phyloP scores from a whole-genome alignment of 1,140 invertebrate genomes.

The Papilio dardanus region DNA sequence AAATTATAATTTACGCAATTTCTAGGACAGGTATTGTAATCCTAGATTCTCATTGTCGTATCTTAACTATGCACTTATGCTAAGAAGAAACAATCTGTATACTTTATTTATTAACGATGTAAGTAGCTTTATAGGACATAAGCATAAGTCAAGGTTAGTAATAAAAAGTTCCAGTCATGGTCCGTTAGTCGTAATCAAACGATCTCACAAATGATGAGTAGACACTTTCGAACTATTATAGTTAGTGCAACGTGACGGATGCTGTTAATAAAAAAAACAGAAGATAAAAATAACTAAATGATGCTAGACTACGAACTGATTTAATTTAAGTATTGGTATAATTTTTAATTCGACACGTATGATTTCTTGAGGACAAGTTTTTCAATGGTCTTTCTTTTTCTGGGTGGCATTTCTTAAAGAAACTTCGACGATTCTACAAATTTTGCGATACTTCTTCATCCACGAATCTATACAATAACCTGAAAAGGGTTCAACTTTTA shows the following conservation, averaged over 20 bases:
- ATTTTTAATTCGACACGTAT: constrained; percentile 10
- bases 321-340: background rate
- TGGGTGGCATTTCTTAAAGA: background rate
- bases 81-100: background rate
- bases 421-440: background rate
- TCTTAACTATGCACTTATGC: background rate
- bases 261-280: background rate
- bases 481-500: background rate
- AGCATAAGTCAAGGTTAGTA: constrained; percentile 26
- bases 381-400: background rate
- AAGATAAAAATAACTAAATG: constrained; percentile 7
- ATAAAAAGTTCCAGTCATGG: constrained; percentile 25
- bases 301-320: background rate
- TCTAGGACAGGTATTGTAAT: background rate
- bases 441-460: background rate
- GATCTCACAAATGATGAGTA: constrained; percentile 18
- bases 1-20: background rate
- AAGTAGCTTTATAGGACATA: constrained; percentile 14
- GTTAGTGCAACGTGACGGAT: constrained; percentile 7
- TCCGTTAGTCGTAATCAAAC: constrained; percentile 26
- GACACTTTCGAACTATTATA: constrained; percentile 22
- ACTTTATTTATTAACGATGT: background rate
- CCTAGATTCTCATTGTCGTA: background rate
- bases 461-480: background rate
- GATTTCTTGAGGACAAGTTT: background rate